Percentiles rank a stretch among this genome's conserved stretches.
Evolutionary conservation across 2,113 vertebrate species (phyloP).

Genomic region (Sitta europaea): DNA sequence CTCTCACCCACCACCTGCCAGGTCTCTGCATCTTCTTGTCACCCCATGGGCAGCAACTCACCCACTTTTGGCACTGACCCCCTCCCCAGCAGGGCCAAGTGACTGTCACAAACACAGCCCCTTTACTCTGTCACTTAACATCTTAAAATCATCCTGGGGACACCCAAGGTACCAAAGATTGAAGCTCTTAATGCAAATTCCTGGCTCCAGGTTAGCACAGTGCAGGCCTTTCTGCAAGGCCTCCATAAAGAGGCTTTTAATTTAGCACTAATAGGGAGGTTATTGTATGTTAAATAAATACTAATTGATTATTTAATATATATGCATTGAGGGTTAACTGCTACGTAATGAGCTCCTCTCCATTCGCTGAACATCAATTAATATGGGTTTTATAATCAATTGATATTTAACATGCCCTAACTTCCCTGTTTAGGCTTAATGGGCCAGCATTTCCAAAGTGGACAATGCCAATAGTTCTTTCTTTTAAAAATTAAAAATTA

Average conservation of each 20-base stretch:
- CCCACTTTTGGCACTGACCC: background rate
- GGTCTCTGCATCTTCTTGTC: background rate
- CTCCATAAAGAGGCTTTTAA: slow-evolving; percentile 40
- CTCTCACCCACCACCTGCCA: background rate
- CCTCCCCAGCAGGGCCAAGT: background rate
- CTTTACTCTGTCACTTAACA: background rate
- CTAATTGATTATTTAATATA: slow-evolving; percentile 72
- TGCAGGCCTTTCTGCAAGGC: background rate
- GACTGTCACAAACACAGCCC: background rate
- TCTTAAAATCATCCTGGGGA: background rate
- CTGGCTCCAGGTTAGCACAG: background rate
- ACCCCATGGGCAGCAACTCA: background rate
- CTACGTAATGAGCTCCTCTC: slow-evolving; percentile 60
- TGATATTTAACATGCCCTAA: slow-evolving; percentile 49
- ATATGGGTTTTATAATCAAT: slow-evolving; percentile 65
- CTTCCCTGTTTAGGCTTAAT: background rate
- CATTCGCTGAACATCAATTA: slow-evolving; percentile 63
- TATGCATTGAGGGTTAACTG: slow-evolving; percentile 61
- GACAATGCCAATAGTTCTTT: background rate
- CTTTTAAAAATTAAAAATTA: background rate
- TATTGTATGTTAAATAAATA: slow-evolving; percentile 73
- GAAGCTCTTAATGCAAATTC: background rate
- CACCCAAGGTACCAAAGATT: background rate
- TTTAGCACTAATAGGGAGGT: slow-evolving; percentile 50
- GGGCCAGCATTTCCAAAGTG: slow-evolving; percentile 32